Percentiles rank a stretch among this genome's conserved stretches.
Evolutionary conservation across 2,888 invertebrate species (phyloP).

Genomic region (Dichetophora obliterata): DNA sequence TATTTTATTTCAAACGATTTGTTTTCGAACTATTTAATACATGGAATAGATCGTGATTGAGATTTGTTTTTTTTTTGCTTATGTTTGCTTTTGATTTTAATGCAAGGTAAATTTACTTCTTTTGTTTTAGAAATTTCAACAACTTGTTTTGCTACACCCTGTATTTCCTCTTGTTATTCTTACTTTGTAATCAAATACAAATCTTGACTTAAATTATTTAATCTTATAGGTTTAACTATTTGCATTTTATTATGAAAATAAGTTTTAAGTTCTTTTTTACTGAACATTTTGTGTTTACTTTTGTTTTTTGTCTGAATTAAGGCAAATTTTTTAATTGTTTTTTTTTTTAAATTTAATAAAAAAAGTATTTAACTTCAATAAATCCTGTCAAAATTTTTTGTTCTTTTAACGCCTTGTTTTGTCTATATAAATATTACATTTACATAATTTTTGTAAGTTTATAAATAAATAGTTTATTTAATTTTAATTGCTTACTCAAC

Average conservation of each 20-base stretch:
- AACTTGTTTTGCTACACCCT: neutral
- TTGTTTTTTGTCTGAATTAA: constrained; percentile 22
- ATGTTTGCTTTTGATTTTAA: too few relatives aligned
- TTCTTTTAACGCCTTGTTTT: neutral
- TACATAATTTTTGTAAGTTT: neutral
- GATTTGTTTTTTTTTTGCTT: too few relatives aligned
- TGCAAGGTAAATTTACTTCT: too few relatives aligned
- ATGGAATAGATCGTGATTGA: too few relatives aligned
- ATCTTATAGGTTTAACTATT: neutral
- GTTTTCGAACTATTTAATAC: too few relatives aligned
- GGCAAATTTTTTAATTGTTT: constrained; percentile 19
- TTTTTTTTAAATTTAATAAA: neutral
- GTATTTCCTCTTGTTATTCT: neutral
- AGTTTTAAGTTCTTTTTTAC: neutral
- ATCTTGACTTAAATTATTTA: neutral
- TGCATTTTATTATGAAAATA: neutral
- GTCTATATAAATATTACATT: neutral
- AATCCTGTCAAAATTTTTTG: neutral
- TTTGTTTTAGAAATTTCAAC: too few relatives aligned
- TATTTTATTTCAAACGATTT: too few relatives aligned
- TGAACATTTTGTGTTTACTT: neutral
- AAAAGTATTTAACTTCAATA: neutral
- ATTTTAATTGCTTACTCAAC: neutral
- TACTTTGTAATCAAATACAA: neutral
- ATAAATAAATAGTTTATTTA: neutral